Evolutionary conservation across 2,888 invertebrate genomes (phyloP).

Genomic region (Drosophila ustulata): DNA sequence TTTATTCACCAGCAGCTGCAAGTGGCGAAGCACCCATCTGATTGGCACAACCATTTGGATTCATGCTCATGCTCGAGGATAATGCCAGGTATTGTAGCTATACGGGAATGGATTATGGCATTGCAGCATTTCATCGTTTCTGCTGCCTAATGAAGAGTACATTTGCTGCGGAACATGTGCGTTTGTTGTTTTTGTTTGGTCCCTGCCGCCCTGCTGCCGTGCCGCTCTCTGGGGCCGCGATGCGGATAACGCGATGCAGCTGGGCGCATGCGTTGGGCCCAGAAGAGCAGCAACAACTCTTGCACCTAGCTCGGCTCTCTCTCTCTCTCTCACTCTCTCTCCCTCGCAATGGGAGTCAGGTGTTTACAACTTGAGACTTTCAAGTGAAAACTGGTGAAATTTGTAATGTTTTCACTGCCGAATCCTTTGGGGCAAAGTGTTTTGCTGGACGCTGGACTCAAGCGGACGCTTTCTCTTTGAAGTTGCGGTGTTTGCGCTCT

Average conservation of each 20-base stretch:
- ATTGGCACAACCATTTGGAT: slow-evolving; percentile 12
- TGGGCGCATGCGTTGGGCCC: slow-evolving; percentile 50
- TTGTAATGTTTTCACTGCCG: too few species aligned
- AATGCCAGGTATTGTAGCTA: not conserved
- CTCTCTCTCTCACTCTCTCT: not conserved
- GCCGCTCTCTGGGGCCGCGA: not conserved
- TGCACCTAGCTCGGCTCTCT: slow-evolving; percentile 7
- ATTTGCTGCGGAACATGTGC: slow-evolving; percentile 36
- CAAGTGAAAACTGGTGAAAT: too few species aligned
- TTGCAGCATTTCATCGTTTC: slow-evolving; percentile 1
- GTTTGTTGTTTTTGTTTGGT: slow-evolving; percentile 27
- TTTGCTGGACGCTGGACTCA: too few species aligned
- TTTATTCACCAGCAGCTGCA: not conserved
- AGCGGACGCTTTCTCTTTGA: slow-evolving; percentile 21
- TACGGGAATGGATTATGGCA: slow-evolving; percentile 5
- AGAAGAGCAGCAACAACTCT: slow-evolving; percentile 26
- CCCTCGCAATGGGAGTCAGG: slow-evolving; percentile 3
- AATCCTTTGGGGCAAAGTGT: too few species aligned
- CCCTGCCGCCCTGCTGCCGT: not conserved
- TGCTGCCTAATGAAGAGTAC: slow-evolving; percentile 7
- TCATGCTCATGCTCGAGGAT: not conserved
- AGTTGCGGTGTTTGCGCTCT: slow-evolving; percentile 21
- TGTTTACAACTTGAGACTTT: not conserved
- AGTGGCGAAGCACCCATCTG: not conserved
- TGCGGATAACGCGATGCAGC: not conserved